Evolutionary conservation across 2,797 vertebrate genomes (phyloP).

Genomic region (Simalia tracyae): DNA sequence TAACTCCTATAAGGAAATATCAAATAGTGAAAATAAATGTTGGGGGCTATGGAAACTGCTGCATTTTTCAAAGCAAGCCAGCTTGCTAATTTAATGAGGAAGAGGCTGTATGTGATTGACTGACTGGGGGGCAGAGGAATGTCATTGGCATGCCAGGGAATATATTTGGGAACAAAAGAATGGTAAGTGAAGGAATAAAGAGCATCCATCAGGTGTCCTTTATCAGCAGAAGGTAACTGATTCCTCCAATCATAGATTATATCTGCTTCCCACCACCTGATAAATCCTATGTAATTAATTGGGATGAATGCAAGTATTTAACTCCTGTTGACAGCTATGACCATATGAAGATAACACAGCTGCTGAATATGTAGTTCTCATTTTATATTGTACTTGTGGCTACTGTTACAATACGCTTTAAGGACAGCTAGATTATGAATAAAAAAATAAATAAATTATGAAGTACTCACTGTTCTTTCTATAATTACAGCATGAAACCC

Average conservation of each 20-base stretch:
- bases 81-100: constrained; percentile 3
- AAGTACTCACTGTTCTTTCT: constrained; percentile 9
- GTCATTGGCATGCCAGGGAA: neutral
- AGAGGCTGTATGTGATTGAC: neutral
- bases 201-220: constrained; percentile 16
- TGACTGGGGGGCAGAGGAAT: neutral
- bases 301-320: constrained; percentile 56
- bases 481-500: neutral
- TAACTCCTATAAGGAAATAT: neutral
- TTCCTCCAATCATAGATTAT: constrained; percentile 48
- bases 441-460: neutral
- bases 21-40: neutral
- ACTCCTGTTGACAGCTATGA: constrained; percentile 49
- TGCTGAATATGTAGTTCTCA: constrained; percentile 24
- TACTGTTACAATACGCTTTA: neutral
- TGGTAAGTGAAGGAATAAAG: constrained; percentile 41
- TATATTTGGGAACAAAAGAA: constrained; percentile 37
- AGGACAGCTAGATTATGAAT: constrained; percentile 16
- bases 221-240: constrained; percentile 45
- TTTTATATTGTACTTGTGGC: constrained; percentile 6
- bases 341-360: constrained; percentile 43
- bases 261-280: constrained; percentile 27
- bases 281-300: constrained; percentile 46
- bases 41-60: neutral
- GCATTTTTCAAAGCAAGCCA: neutral